Evolutionary conservation across 2,888 invertebrate genomes (phyloP).

Genomic region (Dryomyza anilis): DNA sequence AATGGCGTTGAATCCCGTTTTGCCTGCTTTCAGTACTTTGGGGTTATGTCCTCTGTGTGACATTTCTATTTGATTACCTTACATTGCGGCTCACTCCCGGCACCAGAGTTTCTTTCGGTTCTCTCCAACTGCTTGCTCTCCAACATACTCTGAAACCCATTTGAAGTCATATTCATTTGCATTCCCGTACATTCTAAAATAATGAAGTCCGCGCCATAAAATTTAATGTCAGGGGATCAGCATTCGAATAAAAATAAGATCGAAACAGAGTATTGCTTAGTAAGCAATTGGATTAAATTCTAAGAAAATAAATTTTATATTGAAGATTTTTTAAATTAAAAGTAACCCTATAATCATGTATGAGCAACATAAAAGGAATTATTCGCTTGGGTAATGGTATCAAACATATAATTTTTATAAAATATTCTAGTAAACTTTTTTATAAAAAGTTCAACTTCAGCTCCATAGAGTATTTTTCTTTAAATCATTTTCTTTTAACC

Average conservation of each 20-base stretch:
- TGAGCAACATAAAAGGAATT: no score
- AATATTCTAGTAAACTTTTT: no score
- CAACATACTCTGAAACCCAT: neutral
- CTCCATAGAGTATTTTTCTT: no score
- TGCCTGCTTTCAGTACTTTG: neutral
- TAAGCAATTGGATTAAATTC: no score
- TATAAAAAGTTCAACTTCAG: no score
- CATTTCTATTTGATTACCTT: constrained; percentile 27
- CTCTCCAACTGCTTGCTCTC: neutral
- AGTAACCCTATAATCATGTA: no score
- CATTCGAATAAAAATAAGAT: neutral
- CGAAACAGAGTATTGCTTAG: neutral
- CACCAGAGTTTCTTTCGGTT: neutral
- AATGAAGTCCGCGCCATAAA: constrained; percentile 30
- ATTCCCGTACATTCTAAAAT: constrained; percentile 20
- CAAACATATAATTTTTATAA: no score
- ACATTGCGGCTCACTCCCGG: neutral
- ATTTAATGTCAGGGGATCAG: constrained; percentile 20
- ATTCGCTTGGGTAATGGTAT: no score
- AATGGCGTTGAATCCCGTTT: neutral
- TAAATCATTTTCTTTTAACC: no score
- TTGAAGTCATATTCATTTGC: neutral
- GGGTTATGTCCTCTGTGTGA: constrained; percentile 23
- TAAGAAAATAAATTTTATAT: no score
- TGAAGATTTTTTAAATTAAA: no score